phyloP scores from a whole-genome alignment of 2,888 invertebrate species.

The Philereme vetulata region DNA sequence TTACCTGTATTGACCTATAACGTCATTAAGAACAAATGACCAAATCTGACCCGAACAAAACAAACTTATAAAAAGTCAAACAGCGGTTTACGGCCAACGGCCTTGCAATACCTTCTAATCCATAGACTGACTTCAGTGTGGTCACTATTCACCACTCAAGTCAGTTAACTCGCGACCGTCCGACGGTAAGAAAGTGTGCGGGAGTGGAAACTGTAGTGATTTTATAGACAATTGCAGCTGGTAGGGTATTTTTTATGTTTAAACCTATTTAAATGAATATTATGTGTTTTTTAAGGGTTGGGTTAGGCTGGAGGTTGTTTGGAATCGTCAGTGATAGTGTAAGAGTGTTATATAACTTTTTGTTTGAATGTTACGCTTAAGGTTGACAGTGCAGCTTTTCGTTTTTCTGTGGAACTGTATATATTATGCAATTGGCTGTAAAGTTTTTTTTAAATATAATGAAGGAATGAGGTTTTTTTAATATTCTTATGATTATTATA shows the following conservation, averaged over 20 bases:
- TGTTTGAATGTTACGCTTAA: constrained; percentile 1
- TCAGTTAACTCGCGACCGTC: constrained; percentile 23
- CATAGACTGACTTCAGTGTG: constrained; percentile 5
- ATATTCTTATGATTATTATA: no score
- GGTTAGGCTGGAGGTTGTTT: background rate
- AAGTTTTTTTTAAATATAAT: no score
- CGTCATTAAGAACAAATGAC: background rate
- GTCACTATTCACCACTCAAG: constrained; percentile 19
- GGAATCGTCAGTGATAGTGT: no score
- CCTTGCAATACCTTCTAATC: constrained; percentile 29
- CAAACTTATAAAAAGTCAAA: constrained; percentile 5
- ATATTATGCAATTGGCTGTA: background rate
- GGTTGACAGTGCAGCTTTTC: constrained; percentile 13
- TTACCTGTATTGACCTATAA: no score
- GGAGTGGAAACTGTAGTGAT: constrained; percentile 7
- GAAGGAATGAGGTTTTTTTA: no score
- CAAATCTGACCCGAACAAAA: constrained; percentile 5
- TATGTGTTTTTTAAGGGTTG: background rate
- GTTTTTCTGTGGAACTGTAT: background rate
- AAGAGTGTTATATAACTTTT: constrained; percentile 1
- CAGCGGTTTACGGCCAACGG: constrained; percentile 16
- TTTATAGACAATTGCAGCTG: constrained; percentile 6
- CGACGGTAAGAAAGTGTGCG: constrained; percentile 27
- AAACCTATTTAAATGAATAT: background rate
- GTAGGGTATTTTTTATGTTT: constrained; percentile 7